These are phyloP conservation scores for Protomyctophum bolini DNA, from an alignment of 2,113 vertebrate genomes.

Conservation along the genomic window DNA sequence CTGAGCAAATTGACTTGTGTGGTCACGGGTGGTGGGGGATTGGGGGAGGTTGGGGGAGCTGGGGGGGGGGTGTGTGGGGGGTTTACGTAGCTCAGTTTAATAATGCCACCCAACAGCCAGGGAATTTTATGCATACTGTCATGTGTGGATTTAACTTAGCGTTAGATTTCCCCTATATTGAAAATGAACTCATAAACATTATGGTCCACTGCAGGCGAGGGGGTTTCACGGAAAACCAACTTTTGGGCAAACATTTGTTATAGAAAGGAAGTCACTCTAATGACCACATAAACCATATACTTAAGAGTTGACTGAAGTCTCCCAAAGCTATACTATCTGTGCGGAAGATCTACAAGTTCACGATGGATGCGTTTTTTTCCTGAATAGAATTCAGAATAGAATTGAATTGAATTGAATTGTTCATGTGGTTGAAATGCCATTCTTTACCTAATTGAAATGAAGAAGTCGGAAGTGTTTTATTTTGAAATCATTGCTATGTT, in stretches of 20 bases:
- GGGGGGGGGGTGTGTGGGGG: too few relatives aligned
- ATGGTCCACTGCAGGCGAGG: not conserved
- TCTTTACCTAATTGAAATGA: too few relatives aligned
- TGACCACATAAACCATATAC: too few relatives aligned
- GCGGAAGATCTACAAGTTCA: too few relatives aligned
- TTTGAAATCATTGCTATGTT: too few relatives aligned
- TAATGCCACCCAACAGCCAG: constrained; percentile 20
- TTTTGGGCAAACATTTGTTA: not conserved
- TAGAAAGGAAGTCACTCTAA: not conserved
- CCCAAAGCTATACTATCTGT: too few relatives aligned
- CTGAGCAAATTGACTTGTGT: constrained; percentile 92
- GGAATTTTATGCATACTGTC: constrained; percentile 19
- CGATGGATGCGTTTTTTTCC: too few relatives aligned
- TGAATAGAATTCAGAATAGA: too few relatives aligned
- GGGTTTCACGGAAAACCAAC: not conserved
- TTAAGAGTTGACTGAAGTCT: too few relatives aligned
- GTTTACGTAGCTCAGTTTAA: constrained; percentile 45
- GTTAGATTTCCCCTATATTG: constrained; percentile 19
- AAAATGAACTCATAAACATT: constrained; percentile 12
- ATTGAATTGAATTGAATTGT: too few relatives aligned
- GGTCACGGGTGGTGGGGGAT: constrained; percentile 51
- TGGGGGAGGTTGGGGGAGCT: not conserved
- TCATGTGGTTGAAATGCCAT: too few relatives aligned
- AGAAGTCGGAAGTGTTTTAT: too few relatives aligned
- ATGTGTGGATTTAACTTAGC: constrained; percentile 27